These are phyloP conservation scores for Monochamus saltuarius DNA, from an alignment of 1,140 invertebrate genomes.

Conservation along the genomic window DNA sequence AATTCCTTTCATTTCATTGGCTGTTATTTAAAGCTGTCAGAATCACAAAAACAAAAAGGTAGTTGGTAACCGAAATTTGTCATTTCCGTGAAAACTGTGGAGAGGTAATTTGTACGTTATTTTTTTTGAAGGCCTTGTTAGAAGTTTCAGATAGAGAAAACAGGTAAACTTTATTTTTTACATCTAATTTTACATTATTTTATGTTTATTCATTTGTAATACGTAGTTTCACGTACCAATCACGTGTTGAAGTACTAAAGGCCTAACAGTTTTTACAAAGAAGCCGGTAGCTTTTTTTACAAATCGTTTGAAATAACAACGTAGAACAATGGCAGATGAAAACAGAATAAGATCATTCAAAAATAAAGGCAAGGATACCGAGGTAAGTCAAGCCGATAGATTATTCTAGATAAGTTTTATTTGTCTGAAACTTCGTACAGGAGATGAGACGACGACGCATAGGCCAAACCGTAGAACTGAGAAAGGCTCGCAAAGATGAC, in stretches of 20 bases:
- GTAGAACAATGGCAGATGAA: slow-evolving; percentile 46
- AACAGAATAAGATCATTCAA: slow-evolving; percentile 50
- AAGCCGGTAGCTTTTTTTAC: too few species aligned
- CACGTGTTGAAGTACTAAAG: background rate
- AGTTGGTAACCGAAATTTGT: slow-evolving; percentile 9
- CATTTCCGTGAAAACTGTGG: slow-evolving; percentile 10
- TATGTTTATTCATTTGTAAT: background rate
- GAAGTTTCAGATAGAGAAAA: background rate
- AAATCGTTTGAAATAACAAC: too few species aligned
- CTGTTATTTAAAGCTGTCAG: slow-evolving; percentile 15
- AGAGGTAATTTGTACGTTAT: background rate
- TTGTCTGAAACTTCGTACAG: slow-evolving; percentile 52
- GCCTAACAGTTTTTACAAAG: too few species aligned
- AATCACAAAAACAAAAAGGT: slow-evolving; percentile 5
- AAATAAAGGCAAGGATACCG: slow-evolving; percentile 51
- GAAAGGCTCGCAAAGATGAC: slow-evolving; percentile 94
- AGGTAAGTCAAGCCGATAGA: slow-evolving; percentile 36
- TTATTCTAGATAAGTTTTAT: background rate
- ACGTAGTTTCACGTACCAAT: background rate
- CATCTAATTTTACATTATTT: background rate
- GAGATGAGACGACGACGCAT: slow-evolving; percentile 84
- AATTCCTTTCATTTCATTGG: too few species aligned
- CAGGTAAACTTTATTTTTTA: background rate
- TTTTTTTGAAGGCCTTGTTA: background rate
- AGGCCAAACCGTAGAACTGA: slow-evolving; percentile 84